Conservation (phyloP, 2,113 vertebrate genomes). For the Campylorhamphus procurvoides region DNA sequence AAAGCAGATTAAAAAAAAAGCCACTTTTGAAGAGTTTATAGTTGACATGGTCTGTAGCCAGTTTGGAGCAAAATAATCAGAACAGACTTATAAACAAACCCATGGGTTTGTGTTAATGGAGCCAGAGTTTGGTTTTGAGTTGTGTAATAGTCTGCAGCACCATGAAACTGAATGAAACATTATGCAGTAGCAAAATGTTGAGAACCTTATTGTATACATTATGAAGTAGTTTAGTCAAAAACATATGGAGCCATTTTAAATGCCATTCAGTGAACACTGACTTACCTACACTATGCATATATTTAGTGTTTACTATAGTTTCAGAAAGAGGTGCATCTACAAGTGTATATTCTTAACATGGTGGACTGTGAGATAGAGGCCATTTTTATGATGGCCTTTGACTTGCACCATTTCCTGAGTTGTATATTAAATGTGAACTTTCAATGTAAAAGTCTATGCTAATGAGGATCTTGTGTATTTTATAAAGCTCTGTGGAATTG, state of each 20-base stretch:
- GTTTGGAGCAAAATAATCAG: neutral
- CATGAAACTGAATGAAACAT: neutral
- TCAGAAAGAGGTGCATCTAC: neutral
- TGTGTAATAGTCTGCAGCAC: neutral
- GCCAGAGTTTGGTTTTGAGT: neutral
- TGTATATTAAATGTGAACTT: neutral
- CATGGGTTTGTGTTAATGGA: neutral
- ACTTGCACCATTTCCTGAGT: neutral
- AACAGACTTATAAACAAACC: neutral
- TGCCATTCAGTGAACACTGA: neutral
- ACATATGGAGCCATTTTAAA: slow-evolving; percentile 23
- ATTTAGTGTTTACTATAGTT: neutral
- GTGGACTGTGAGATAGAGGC: neutral
- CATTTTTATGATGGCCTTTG: neutral
- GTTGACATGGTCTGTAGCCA: neutral
- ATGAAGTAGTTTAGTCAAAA: slow-evolving; percentile 2
- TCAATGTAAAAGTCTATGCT: neutral
- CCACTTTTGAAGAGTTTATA: neutral
- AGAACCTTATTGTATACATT: neutral
- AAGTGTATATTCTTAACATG: neutral
- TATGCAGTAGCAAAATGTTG: neutral
- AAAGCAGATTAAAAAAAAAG: neutral
- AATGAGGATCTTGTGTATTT: neutral
- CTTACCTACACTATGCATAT: neutral
- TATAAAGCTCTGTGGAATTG: neutral